Conservation (phyloP, 1,140 invertebrate species). For the Physella acuta region DNA sequence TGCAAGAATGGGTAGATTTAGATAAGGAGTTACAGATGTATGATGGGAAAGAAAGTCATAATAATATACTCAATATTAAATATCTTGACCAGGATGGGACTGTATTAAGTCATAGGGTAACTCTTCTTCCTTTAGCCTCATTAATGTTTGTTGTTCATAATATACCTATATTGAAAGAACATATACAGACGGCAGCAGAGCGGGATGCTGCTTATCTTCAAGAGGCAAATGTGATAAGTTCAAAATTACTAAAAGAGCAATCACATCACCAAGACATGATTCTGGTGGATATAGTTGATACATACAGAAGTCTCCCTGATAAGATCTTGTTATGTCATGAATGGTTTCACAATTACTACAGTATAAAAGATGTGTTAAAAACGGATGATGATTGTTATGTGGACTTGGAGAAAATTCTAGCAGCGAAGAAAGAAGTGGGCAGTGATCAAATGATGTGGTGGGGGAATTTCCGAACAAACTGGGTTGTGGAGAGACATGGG, state of each 20-base stretch:
- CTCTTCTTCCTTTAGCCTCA: background rate
- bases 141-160: background rate
- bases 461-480: constrained; percentile 41
- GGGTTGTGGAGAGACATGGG: constrained; percentile 44
- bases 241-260: background rate
- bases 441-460: background rate
- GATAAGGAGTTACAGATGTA: background rate
- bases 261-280: background rate
- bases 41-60: background rate
- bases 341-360: background rate
- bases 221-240: too few species aligned
- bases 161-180: background rate
- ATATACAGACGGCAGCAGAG: background rate
- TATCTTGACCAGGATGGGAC: background rate
- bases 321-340: background rate
- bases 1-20: background rate
- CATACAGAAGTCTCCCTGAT: constrained; percentile 7
- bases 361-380: background rate
- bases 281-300: constrained; percentile 2
- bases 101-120: background rate
- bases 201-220: background rate
- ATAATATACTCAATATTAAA: background rate
- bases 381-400: constrained; percentile 14
- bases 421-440: too few species aligned
- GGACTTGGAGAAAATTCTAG: background rate